phyloP scores from a whole-genome alignment of 2,888 invertebrate species.

The Drosophila testacea region DNA sequence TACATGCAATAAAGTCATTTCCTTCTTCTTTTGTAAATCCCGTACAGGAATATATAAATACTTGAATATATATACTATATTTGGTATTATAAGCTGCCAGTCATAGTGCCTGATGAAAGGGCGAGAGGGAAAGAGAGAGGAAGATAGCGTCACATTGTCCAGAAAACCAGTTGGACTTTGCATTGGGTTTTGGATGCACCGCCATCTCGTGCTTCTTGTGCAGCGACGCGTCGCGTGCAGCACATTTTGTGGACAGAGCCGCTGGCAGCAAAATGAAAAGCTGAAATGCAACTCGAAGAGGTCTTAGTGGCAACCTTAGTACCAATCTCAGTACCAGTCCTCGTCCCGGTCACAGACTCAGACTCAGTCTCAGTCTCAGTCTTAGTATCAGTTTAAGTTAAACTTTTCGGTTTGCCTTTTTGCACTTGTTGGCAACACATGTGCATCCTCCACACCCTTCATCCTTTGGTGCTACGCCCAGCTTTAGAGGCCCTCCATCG shows the following conservation, averaged over 20 bases:
- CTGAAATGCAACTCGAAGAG: slow-evolving; percentile 52
- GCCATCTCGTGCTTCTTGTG: slow-evolving; percentile 46
- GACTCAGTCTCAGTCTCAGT: background rate
- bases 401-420: slow-evolving; percentile 41
- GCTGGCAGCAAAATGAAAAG: slow-evolving; percentile 66
- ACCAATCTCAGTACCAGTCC: slow-evolving; percentile 13
- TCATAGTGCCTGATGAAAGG: slow-evolving; percentile 13
- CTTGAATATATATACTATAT: slow-evolving; percentile 28
- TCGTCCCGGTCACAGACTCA: background rate
- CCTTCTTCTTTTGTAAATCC: background rate
- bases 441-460: slow-evolving; percentile 13
- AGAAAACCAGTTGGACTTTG: slow-evolving; percentile 70
- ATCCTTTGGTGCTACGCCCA: slow-evolving; percentile 14
- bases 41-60: slow-evolving; percentile 15
- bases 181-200: slow-evolving; percentile 34
- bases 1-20: background rate
- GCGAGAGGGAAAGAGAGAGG: slow-evolving; percentile 20
- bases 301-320: slow-evolving; percentile 15
- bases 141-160: slow-evolving; percentile 19
- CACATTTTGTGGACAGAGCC: slow-evolving; percentile 66
- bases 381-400: slow-evolving; percentile 38
- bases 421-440: slow-evolving; percentile 59
- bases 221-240: slow-evolving; percentile 49
- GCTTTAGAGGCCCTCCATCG: slow-evolving; percentile 26
- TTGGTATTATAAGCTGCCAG: slow-evolving; percentile 13